Evolutionary conservation across 2,797 vertebrate species (phyloP).

Genomic region (Aldrovandia affinis): DNA sequence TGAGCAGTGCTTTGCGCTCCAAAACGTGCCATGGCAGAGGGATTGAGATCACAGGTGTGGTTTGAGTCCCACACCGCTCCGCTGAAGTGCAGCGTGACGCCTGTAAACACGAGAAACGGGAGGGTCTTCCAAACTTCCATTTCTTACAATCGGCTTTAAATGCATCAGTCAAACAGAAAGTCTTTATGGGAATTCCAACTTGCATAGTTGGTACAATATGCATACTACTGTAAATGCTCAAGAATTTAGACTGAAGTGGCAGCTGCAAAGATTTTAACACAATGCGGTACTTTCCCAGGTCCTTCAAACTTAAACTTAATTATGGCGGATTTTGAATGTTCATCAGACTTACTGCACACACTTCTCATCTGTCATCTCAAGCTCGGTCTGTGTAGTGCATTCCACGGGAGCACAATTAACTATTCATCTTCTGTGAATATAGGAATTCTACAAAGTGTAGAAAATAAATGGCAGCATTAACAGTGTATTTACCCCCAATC

Average conservation of each 20-base stretch:
- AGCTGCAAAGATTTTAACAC: conserved; percentile 21
- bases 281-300: conserved; percentile 28
- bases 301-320: conserved; percentile 37
- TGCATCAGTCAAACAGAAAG: conserved; percentile 44
- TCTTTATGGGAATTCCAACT: conserved; percentile 5
- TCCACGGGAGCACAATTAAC: conserved; percentile 64
- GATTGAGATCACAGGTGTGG: neutral
- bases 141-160: neutral
- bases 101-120: neutral
- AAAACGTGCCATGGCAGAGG: neutral
- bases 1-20: neutral
- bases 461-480: neutral
- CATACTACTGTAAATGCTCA: neutral
- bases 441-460: conserved; percentile 43
- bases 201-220: neutral
- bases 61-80: neutral
- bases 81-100: neutral
- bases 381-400: conserved; percentile 52
- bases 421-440: conserved; percentile 69
- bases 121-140: neutral
- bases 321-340: conserved; percentile 32
- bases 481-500: neutral
- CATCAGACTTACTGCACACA: conserved; percentile 27
- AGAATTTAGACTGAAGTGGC: conserved; percentile 3
- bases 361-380: conserved; percentile 49